These are phyloP conservation scores for Euproctis similis DNA, from an alignment of 2,888 invertebrate species.

Conservation along the genomic window DNA sequence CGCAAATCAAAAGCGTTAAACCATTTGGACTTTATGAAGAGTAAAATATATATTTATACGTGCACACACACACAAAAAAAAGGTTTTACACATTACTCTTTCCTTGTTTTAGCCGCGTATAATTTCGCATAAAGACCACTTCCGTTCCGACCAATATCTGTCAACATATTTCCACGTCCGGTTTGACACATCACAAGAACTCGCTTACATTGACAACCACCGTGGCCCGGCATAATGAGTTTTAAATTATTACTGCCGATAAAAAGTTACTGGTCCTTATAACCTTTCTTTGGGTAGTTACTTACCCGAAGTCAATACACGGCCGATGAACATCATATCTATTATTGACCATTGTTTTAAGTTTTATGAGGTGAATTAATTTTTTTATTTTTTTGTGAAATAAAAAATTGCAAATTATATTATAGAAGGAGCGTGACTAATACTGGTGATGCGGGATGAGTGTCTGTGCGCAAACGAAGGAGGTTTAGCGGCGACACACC, in stretches of 20 bases:
- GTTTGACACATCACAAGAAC: slow-evolving; percentile 70
- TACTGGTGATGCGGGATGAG: slow-evolving; percentile 13
- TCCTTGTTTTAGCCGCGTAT: slow-evolving; percentile 65
- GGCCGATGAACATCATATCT: slow-evolving; percentile 29
- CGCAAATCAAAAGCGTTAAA: too few species aligned
- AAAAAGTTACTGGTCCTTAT: slow-evolving; percentile 61
- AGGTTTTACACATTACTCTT: slow-evolving; percentile 55
- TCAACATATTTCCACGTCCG: slow-evolving; percentile 72
- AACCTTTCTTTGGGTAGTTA: slow-evolving; percentile 62
- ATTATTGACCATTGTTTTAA: too few species aligned
- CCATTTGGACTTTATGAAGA: too few species aligned
- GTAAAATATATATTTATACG: too few species aligned
- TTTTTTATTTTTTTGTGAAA: too few species aligned
- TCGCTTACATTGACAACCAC: slow-evolving; percentile 70
- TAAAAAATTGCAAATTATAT: slow-evolving; percentile 1
- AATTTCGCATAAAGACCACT: slow-evolving; percentile 70
- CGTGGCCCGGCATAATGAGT: slow-evolving; percentile 68
- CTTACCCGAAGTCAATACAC: slow-evolving; percentile 40
- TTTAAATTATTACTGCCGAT: slow-evolving; percentile 72
- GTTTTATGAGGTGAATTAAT: too few species aligned
- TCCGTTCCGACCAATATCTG: slow-evolving; percentile 72
- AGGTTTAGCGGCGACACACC: slow-evolving; percentile 53
- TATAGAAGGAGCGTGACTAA: slow-evolving; percentile 14
- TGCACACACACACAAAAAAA: slow-evolving; percentile 47
- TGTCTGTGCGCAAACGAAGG: slow-evolving; percentile 33